Conservation (phyloP, 2,113 vertebrate species). For the Bothrops jararaca region DNA sequence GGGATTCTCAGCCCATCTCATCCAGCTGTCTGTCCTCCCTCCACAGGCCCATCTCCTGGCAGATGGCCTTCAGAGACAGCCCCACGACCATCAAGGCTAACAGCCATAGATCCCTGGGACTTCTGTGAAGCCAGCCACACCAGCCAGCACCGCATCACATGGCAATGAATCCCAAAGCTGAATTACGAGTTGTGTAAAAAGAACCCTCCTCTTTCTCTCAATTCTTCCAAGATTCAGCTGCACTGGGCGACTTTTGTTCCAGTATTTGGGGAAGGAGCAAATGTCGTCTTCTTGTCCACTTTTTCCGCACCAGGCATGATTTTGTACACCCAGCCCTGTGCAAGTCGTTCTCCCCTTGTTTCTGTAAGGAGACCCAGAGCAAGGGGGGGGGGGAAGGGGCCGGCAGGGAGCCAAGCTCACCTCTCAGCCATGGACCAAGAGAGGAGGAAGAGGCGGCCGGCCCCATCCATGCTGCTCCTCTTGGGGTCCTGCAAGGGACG, state of each 20-base stretch:
- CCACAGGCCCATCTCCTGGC: too few species aligned
- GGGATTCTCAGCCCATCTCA: neutral
- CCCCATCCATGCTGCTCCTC: neutral
- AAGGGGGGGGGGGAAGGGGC: neutral
- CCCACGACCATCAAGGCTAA: neutral
- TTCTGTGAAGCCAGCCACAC: neutral
- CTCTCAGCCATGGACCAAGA: neutral
- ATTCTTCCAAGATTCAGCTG: neutral
- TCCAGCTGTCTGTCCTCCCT: neutral
- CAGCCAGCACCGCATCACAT: neutral
- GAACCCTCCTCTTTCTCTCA: accelerated
- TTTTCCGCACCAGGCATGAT: neutral
- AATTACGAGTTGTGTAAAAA: neutral
- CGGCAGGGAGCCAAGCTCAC: neutral
- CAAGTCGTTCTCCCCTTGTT: neutral
- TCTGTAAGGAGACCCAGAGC: neutral
- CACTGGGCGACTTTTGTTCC: neutral
- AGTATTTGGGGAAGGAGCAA: neutral
- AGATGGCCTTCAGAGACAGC: neutral
- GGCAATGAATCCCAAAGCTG: neutral
- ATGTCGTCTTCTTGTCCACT: neutral
- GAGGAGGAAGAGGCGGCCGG: neutral
- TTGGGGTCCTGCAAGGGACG: neutral
- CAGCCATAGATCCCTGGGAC: neutral
- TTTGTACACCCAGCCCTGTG: neutral